Percentiles rank a stretch among this genome's conserved stretches.
phyloP scores from a whole-genome alignment of 92 coral and sea anemone species.

The Epizoanthus ramosus region DNA sequence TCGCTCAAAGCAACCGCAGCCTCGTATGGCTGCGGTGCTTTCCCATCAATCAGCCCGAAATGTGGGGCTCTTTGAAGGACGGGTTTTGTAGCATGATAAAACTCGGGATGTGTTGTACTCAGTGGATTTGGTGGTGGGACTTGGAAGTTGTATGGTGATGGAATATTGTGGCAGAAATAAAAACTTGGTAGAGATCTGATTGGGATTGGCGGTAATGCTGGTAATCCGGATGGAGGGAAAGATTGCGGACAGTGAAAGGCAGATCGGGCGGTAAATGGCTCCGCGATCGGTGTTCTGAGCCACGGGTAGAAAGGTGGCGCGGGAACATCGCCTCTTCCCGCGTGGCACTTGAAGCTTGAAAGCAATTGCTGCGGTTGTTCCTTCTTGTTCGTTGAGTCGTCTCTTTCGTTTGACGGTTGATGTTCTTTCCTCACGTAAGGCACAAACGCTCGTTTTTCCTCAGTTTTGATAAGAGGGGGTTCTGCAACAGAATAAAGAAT shows the following conservation, averaged over 20 bases:
- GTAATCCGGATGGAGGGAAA: background rate
- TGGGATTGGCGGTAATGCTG: slow-evolving; percentile 19
- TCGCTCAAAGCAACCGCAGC: slow-evolving; percentile 4
- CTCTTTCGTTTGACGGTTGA: background rate
- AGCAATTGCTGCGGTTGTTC: background rate
- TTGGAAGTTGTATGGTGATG: slow-evolving; percentile 9
- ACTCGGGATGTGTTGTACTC: slow-evolving; percentile 3
- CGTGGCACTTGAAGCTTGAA: slow-evolving; percentile 8
- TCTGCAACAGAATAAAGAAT: slow-evolving; percentile 27
- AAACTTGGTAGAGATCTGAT: slow-evolving; percentile 11
- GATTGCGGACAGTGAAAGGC: slow-evolving; percentile 35
- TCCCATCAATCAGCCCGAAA: slow-evolving; percentile 36
- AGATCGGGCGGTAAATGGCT: slow-evolving; percentile 27
- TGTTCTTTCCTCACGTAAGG: slow-evolving; percentile 43
- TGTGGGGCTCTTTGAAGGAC: slow-evolving; percentile 28
- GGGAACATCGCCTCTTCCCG: background rate
- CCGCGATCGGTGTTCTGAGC: slow-evolving; percentile 6
- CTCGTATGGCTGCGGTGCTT: slow-evolving; percentile 7
- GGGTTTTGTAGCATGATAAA: slow-evolving; percentile 13
- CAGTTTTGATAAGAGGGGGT: background rate
- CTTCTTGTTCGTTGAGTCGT: background rate
- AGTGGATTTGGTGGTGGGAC: slow-evolving; percentile 13
- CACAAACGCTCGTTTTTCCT: slow-evolving; percentile 52
- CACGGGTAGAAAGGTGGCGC: slow-evolving; percentile 17
- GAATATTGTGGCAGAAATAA: slow-evolving; percentile 16